Evolutionary conservation across 1,140 invertebrate species (phyloP), one percentile per base, ranked within the genome.

Genomic region (Heliconius hewitsoni): DNA sequence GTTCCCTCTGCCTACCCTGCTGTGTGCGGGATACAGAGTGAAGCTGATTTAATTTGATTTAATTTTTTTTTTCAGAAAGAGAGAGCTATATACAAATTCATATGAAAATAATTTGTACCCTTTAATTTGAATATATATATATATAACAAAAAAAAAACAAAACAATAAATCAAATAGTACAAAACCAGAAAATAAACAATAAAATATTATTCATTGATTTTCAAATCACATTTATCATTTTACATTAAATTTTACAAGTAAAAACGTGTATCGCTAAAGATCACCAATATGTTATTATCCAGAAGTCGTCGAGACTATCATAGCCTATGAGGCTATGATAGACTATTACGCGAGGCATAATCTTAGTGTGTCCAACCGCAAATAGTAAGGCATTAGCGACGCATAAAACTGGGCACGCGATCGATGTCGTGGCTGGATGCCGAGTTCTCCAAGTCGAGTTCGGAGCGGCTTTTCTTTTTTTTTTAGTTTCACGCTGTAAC

Each of bases 401-500:
- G 85, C 85, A 78, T 80, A 84, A 73, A 74, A 74, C 72, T 73
- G 73, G 81, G 87, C 89, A 90, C 87, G 86, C 87, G 89, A 90
- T 83, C 82, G 75, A 80, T 85, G 84, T 87, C 86, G 81, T 84
- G 81, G 66, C 73, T 75, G 75, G 74, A 81, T 55, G 37, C 50
- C 19, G 27, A 37, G 30, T 30, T 30, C 30, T 50, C 27, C 37
- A 72, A 76, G 11, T 70, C 19, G 42, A 81, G 30, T 30, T 30
- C 30, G 30, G 30, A 30, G 30, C 30, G 30, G 30, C 52, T 46
- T 55, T 55, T 46, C 13, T 13, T 42, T 42, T 46, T 42, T 46
- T 46, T 46, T 16, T 46, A 16, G 13, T 1, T 46, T 16, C 3
- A 3, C 13, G 42, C 42, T 46, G 13, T 46, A 46, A 1, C 3